phyloP scores from a whole-genome alignment of 2,113 vertebrate genomes.

The Psilopsiagon aurifrons region DNA sequence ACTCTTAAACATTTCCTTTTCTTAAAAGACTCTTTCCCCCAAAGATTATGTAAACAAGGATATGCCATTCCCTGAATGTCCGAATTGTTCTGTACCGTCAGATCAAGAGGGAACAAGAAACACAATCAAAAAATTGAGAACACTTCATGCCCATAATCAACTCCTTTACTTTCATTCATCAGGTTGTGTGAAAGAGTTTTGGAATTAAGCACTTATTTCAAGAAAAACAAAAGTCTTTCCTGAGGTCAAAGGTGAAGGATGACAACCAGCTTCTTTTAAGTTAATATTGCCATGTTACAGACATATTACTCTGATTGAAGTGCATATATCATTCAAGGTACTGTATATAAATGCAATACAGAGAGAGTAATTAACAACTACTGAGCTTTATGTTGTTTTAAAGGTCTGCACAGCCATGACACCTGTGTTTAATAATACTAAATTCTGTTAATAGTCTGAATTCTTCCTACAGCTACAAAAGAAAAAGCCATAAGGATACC shows the following conservation, averaged over 20 bases:
- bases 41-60: slow-evolving; percentile 38
- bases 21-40: neutral
- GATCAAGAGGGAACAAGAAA: neutral
- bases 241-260: neutral
- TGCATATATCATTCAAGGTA: fast-evolving
- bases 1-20: slow-evolving; percentile 35
- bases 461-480: neutral
- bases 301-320: neutral
- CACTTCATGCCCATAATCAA: neutral
- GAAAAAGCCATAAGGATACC: neutral
- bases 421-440: neutral
- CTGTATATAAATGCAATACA: neutral
- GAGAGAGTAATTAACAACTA: neutral
- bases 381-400: neutral
- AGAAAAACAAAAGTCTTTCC: neutral
- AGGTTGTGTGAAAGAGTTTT: neutral
- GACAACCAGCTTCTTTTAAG: neutral
- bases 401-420: neutral
- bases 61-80: neutral
- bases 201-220: neutral
- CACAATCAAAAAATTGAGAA: neutral
- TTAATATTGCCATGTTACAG: neutral
- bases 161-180: neutral
- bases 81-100: neutral
- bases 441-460: neutral